These are phyloP conservation scores for Pseudochirops cupreus DNA, from an alignment of 2,797 vertebrate species.

Conservation along the genomic window DNA sequence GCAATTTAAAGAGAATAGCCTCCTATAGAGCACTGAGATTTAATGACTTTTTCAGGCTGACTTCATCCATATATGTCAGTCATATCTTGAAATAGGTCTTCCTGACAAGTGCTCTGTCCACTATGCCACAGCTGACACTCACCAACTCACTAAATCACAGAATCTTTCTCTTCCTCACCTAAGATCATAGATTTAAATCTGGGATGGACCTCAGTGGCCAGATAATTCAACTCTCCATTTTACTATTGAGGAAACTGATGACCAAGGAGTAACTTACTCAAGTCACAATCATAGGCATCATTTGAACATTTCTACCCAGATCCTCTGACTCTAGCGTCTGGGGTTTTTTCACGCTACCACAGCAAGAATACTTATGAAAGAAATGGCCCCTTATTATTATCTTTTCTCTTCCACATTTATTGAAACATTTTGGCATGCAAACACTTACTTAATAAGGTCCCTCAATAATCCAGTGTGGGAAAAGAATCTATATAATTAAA, in stretches of 20 bases:
- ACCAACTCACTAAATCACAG: not conserved
- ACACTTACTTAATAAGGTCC: conserved; percentile 69
- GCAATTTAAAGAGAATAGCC: not conserved
- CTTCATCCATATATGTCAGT: not conserved
- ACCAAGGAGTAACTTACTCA: not conserved
- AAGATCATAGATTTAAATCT: not conserved
- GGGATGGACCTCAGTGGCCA: not conserved
- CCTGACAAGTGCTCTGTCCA: not conserved
- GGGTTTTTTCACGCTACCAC: not conserved
- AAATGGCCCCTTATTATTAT: conserved; percentile 55
- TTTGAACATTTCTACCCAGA: not conserved
- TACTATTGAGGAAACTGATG: not conserved
- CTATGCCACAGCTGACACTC: not conserved
- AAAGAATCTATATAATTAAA: conserved; percentile 70
- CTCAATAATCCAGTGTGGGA: conserved; percentile 61
- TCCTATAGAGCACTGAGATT: not conserved
- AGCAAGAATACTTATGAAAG: conserved; percentile 62
- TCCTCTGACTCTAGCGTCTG: not conserved
- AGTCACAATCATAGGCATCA: not conserved
- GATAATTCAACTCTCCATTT: not conserved
- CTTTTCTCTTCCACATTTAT: conserved; percentile 63
- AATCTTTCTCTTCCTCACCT: not conserved
- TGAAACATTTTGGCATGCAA: conserved; percentile 52
- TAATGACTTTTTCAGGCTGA: not conserved
- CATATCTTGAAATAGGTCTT: not conserved